phyloP scores from a whole-genome alignment of 2,113 vertebrate species.

The Dunckerocampus dactyliophorus region DNA sequence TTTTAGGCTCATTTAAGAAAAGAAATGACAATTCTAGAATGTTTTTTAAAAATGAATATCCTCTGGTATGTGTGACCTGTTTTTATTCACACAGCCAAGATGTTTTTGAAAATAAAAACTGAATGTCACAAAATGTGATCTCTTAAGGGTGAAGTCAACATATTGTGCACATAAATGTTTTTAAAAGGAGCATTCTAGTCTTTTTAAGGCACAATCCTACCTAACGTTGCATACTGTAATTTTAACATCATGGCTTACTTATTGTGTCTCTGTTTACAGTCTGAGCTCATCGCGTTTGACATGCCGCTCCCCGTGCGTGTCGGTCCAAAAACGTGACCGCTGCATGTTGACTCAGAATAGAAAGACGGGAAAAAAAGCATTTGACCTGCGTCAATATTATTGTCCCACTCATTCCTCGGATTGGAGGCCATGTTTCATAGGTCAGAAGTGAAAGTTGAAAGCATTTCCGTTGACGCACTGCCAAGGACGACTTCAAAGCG shows the following conservation, averaged over 20 bases:
- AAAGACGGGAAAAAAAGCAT: slow-evolving; percentile 3
- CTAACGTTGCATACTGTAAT: not conserved
- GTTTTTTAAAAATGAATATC: too few species aligned
- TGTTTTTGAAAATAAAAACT: too few species aligned
- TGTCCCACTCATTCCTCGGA: slow-evolving; percentile 25
- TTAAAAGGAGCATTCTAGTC: too few species aligned
- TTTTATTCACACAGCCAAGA: too few species aligned
- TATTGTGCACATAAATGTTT: too few species aligned
- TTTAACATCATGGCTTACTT: slow-evolving; percentile 17
- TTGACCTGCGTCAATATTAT: slow-evolving; percentile 59
- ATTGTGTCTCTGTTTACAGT: slow-evolving; percentile 22
- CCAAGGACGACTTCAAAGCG: slow-evolving; percentile 30
- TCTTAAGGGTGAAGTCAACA: too few species aligned
- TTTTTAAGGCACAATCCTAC: too few species aligned
- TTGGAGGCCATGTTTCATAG: slow-evolving; percentile 18
- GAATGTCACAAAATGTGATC: too few species aligned
- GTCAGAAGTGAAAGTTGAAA: slow-evolving; percentile 37
- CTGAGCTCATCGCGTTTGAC: not conserved
- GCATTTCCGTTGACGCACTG: slow-evolving; percentile 7
- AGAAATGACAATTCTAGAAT: too few species aligned
- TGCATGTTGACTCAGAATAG: slow-evolving; percentile 28
- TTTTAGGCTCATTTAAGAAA: too few species aligned
- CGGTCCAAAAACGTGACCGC: slow-evolving; percentile 27
- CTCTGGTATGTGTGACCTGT: too few species aligned
- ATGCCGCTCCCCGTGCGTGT: not conserved